Conservation (phyloP, 2,113 vertebrate genomes). For the Rhegmatorhina hoffmannsi region DNA sequence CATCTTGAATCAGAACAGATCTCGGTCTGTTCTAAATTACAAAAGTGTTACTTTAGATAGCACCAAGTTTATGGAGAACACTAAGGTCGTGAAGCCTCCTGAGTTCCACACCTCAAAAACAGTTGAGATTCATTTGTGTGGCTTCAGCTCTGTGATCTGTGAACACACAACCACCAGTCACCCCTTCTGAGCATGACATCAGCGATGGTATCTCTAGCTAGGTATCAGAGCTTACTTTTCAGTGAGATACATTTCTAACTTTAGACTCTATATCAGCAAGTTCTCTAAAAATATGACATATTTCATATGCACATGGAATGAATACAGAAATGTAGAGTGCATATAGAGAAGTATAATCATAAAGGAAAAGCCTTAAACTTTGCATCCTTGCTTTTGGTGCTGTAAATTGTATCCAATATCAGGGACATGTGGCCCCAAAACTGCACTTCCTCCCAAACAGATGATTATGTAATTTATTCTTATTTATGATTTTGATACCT, state of each 20-base stretch:
- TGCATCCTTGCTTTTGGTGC: neutral
- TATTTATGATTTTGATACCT: neutral
- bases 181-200: conserved; percentile 2
- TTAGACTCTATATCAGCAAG: conserved; percentile 24
- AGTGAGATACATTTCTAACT: conserved; percentile 37
- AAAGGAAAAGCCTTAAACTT: neutral
- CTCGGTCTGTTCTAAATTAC: neutral
- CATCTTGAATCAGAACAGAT: neutral
- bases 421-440: neutral
- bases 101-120: neutral
- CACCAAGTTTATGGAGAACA: neutral
- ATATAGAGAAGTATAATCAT: neutral
- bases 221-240: conserved; percentile 17
- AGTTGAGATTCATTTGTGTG: neutral
- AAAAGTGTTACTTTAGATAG: neutral
- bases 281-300: conserved; percentile 24
- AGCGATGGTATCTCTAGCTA: neutral
- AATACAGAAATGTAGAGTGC: neutral
- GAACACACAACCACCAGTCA: neutral
- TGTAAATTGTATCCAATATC: neutral
- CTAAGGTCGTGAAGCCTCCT: neutral
- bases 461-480: neutral
- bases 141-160: conserved; percentile 8
- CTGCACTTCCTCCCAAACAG: neutral
- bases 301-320: neutral